phyloP scores from a whole-genome alignment of 64 coral and sea anemone species.

The Anthopleura sola region DNA sequence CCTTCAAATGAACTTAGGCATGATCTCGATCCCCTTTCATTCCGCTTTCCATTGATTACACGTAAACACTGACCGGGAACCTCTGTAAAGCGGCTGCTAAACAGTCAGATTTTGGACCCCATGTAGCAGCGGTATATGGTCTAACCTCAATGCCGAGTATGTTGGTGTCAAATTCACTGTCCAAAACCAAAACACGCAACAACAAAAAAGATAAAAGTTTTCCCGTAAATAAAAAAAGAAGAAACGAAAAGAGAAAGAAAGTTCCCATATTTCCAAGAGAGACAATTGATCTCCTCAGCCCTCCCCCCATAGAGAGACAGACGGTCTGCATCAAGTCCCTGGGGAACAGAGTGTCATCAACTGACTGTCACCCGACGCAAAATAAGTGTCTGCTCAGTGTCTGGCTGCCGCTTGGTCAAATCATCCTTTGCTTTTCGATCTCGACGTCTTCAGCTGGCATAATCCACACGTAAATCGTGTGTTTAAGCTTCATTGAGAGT shows the following conservation, averaged over 20 bases:
- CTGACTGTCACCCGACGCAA: constrained; percentile 5
- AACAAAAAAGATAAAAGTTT: no score
- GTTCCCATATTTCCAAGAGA: neutral
- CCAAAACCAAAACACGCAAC: no score
- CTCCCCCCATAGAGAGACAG: neutral
- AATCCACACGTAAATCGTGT: neutral
- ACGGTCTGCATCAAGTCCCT: neutral
- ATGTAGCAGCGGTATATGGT: no score
- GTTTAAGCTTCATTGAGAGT: neutral
- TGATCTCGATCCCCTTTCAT: no score
- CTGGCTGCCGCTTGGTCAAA: constrained; percentile 4
- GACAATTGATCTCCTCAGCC: neutral
- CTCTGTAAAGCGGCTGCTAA: no score
- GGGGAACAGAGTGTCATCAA: constrained; percentile 19
- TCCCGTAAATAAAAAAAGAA: neutral
- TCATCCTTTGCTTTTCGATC: neutral
- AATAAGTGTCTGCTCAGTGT: constrained; percentile 1
- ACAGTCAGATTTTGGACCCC: no score
- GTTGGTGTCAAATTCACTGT: no score
- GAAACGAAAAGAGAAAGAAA: neutral
- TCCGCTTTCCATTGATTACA: no score
- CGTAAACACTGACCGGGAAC: no score
- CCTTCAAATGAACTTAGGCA: no score
- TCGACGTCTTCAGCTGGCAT: neutral
- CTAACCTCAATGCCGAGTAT: no score